Evolutionary conservation across 2,888 invertebrate species (phyloP).

Genomic region (Ormyrus labotus): DNA sequence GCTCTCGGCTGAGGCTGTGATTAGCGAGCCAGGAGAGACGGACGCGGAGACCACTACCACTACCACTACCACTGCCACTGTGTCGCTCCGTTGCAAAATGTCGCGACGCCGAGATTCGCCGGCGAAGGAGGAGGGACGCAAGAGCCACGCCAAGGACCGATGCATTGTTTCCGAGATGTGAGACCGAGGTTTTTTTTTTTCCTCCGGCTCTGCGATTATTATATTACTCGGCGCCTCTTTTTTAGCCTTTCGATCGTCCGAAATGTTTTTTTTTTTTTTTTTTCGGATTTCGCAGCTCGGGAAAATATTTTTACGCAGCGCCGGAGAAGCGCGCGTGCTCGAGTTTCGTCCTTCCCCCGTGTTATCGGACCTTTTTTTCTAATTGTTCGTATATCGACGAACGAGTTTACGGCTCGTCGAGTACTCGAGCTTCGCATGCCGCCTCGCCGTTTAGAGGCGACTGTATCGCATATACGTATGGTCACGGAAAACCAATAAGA

Average conservation of each 20-base stretch:
- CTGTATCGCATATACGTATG: neutral
- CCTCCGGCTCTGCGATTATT: too few species aligned
- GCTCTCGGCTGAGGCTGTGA: conserved; percentile 38
- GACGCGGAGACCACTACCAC: too few species aligned
- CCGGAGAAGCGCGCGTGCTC: too few species aligned
- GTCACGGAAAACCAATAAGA: conserved; percentile 23
- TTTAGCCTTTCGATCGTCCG: too few species aligned
- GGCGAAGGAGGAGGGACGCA: neutral
- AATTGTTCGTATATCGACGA: conserved; percentile 10
- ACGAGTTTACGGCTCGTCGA: neutral
- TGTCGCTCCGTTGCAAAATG: conserved; percentile 28
- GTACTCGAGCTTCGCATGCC: conserved; percentile 16
- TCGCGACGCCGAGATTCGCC: neutral
- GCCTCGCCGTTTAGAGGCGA: neutral
- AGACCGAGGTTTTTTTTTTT: neutral
- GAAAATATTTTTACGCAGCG: too few species aligned
- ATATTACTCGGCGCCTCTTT: too few species aligned
- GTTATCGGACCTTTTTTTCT: neutral
- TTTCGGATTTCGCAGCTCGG: too few species aligned
- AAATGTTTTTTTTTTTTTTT: neutral
- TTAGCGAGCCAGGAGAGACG: conserved; percentile 7
- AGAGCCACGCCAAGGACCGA: conserved; percentile 13
- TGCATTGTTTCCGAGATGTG: conserved; percentile 15
- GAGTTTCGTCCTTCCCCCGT: too few species aligned
- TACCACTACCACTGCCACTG: too few species aligned